Evolutionary conservation across 1,140 invertebrate genomes (phyloP).

Genomic region (Hormaphis cornu): DNA sequence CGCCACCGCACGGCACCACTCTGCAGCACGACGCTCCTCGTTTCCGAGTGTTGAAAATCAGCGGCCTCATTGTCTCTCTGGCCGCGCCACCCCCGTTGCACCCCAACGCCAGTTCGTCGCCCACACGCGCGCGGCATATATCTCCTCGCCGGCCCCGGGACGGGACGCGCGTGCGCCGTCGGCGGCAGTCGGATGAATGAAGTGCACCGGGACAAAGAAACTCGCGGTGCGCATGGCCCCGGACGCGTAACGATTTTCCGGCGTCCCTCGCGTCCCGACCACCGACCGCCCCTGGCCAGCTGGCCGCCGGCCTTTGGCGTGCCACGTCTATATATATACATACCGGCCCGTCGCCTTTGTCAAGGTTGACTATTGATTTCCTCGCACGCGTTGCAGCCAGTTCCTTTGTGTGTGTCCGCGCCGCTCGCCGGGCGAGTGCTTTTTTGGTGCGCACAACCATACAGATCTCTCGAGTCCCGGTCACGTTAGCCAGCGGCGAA

Average conservation of each 20-base stretch:
- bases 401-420: background rate
- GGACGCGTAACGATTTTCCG: constrained; percentile 25
- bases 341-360: background rate
- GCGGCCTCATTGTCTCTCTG: background rate
- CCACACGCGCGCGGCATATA: too few species aligned
- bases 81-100: background rate
- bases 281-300: background rate
- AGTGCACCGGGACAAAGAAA: constrained; percentile 29
- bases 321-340: background rate
- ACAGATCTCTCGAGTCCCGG: too few species aligned
- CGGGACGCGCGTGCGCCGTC: background rate
- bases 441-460: too few species aligned
- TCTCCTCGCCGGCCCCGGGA: background rate
- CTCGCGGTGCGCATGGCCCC: constrained; percentile 9
- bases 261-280: background rate
- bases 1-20: too few species aligned
- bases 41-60: constrained; percentile 15
- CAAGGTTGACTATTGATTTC: constrained; percentile 14
- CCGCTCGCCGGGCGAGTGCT: background rate
- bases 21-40: too few species aligned
- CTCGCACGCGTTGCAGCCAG: background rate
- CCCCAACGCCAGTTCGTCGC: too few species aligned
- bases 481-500: too few species aligned
- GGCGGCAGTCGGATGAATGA: constrained; percentile 25
- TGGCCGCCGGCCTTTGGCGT: background rate